Evolutionary conservation across 2,888 invertebrate species (phyloP), one percentile per base, ranked within the genome.

Genomic region (Latrodectus hesperus): DNA sequence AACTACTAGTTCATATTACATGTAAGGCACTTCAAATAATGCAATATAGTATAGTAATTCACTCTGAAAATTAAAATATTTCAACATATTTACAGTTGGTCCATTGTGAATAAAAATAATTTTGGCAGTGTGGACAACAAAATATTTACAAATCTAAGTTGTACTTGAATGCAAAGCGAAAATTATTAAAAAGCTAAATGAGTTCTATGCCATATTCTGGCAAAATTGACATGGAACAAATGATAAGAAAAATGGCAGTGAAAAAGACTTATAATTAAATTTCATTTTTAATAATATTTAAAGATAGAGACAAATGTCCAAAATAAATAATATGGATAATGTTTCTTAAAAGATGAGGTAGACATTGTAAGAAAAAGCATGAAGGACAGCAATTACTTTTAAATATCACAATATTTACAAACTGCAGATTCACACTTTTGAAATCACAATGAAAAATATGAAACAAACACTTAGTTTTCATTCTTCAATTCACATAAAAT

Each of bases 391-490:
- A 68, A 17, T 64, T 14, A 68, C n/a, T 74, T 74, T 74, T 17
- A 38, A 53, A 82, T 75, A 82, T 17, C 74, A 82, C 53, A n/a
- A 9, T 82, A 82, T 82, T 68, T 82, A 82, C 82, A 82, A 74
- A 70, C 70, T 74, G 55, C 51, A 52, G 68, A 82, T 82, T 75
- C 74, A 73, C 73, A 73, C 22, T 53, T 65, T 14, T 53, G 38
- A 38, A 38, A 38, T 6, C 38, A 38, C 26, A 73, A 81, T 78
- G 52, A 77, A 72, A 81, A 26, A 81, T 38, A 71, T 80, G 22
- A 73, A 81, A 81, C 67, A 81, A 64, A 81, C 60, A 60, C n/a
- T 81, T n/a, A 76, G 17, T 38, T 38, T 64, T 71, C 67, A 38
- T 38, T 38, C 38, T 17, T 51, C 17, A 53, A 73, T 73, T 73